Conservation (phyloP, 2,797 vertebrate genomes). For the Mycteria americana region DNA sequence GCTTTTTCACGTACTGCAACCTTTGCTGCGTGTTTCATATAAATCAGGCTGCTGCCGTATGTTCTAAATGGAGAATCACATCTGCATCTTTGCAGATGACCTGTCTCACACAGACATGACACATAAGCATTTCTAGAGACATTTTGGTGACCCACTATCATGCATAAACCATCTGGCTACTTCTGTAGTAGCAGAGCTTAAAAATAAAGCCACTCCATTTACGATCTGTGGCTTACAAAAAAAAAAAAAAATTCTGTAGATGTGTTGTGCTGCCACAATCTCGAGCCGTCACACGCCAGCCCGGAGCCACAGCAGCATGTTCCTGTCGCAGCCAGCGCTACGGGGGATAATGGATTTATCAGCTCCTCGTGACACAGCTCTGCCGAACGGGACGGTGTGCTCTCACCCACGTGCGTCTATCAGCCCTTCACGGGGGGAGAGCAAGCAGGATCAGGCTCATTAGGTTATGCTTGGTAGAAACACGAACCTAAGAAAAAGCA, state of each 20-base stretch:
- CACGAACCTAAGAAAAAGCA: neutral
- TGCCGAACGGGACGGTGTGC: rapidly evolving
- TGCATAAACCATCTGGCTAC: constrained; percentile 20
- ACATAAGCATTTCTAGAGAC: constrained; percentile 3
- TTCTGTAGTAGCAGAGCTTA: neutral
- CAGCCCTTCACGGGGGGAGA: neutral
- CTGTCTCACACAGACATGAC: neutral
- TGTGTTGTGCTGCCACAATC: neutral
- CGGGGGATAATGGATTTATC: neutral
- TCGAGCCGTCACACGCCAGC: neutral
- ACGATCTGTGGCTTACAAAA: neutral
- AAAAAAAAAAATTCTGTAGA: neutral
- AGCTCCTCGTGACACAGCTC: neutral
- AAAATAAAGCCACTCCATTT: neutral
- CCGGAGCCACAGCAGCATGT: neutral
- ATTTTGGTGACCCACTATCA: neutral
- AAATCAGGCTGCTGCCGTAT: neutral
- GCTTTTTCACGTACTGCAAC: neutral
- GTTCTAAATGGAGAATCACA: neutral
- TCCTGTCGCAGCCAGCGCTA: neutral
- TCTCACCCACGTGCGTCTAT: neutral
- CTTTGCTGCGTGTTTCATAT: neutral
- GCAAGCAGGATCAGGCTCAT: neutral
- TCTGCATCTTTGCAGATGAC: neutral
- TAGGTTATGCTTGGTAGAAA: neutral